Base-by-base conservation (phyloP, 1,140 invertebrate species). In the Whitmania pigra region DNA sequence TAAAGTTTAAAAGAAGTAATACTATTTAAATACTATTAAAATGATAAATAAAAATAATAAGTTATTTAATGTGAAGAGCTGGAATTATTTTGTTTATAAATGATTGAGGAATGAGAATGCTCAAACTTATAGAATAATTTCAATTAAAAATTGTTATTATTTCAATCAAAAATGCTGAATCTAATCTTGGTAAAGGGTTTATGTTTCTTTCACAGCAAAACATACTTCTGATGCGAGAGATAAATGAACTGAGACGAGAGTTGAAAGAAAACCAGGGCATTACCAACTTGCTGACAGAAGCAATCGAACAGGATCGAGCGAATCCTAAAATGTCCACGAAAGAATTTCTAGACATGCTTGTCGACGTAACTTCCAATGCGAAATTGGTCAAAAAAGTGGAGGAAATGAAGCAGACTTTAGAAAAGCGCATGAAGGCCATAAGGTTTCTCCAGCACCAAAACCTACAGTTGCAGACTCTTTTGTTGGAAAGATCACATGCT, bases 231-330 rank as follows among this genome's bases (percentile, higher is more conserved):
- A 83, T 92, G 11, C 82, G 85, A 4, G 90, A 92, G 80, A 86
- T 90, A 27, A 90, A 90, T 78, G 85, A 85, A 72, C 77, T 90
- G 27, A 84, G 88, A 43, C 84, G 85, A 31, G 87, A 89, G 77
- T 77, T 90, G 67, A 88, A 88, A 63, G 57, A 63, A 22, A 63
- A 63, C 29, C 57, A 63, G 29, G 57, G 57, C 22, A 31, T 63
- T 20, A 63, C 29, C 57, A 63, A 31, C 29, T 63, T 63, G 29
- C 11, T 63, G 57, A 63, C 57, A 11, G 57, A 63, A 63, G 57
- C 57, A 4, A 25, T 63, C 11, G 57, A 63, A 63, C 57, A 25
- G 29, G 57, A 63, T 31, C 22, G 57, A 3, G 22, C 29, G 9
- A 63, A 63, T 63, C 57, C 57, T 7, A 63, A 63, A 63, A 63